Evolutionary conservation across 2,113 vertebrate species (phyloP).

Genomic region (Glaucidium brasilianum): DNA sequence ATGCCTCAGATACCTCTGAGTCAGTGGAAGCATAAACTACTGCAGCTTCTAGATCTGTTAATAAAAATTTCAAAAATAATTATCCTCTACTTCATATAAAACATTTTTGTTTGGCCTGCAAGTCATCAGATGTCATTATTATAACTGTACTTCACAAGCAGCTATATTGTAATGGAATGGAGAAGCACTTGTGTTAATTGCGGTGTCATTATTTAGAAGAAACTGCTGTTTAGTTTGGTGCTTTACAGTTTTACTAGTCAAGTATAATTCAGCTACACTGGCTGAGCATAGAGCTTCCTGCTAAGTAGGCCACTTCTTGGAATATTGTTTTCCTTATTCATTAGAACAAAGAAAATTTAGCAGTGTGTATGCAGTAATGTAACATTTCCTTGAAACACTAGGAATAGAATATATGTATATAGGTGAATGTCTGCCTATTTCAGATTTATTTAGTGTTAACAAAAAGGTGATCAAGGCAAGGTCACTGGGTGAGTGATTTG

Average conservation of each 20-base stretch:
- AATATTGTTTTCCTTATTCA: not conserved
- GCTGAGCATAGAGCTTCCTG: not conserved
- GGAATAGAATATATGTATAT: not conserved
- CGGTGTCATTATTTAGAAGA: not conserved
- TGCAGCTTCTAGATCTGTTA: not conserved
- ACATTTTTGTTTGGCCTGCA: conserved; percentile 4
- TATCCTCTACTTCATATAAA: not conserved
- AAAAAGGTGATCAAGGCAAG: not conserved
- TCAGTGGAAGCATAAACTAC: not conserved
- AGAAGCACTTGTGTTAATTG: not conserved
- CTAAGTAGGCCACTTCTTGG: not conserved
- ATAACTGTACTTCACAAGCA: not conserved
- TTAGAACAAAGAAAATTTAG: not conserved
- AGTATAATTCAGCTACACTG: not conserved
- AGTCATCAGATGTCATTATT: conserved; percentile 1
- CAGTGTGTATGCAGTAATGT: not conserved
- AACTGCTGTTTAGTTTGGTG: not conserved
- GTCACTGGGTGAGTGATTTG: not conserved
- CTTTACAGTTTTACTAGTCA: not conserved
- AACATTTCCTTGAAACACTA: not conserved
- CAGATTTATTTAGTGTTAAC: not conserved
- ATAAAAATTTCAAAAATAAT: conserved; percentile 31
- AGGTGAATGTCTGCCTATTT: not conserved
- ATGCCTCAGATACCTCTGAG: not conserved
- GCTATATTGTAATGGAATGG: not conserved